Base-by-base conservation (phyloP, 2,113 vertebrate genomes). In the Irena cyanogastra region DNA sequence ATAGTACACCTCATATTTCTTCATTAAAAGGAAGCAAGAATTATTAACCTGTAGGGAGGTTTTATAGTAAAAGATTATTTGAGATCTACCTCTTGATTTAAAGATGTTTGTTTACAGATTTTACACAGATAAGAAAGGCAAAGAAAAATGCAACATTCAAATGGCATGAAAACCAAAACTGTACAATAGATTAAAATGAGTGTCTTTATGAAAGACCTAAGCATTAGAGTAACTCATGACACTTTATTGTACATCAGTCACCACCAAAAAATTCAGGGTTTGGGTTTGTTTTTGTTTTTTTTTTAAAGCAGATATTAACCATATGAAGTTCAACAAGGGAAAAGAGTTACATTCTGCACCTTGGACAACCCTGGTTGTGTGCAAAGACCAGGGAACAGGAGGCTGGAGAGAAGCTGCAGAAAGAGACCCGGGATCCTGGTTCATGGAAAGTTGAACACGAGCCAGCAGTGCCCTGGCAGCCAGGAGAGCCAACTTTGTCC, bases 401-500 rank as follows among this genome's bases (percentile, higher is more conserved):
- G 6, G 12, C 22, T 81, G 59, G 31, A 50, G 44, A 33, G 22
- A 8, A 44, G 22, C 31, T 49, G 44, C 15, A 37, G 18, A 27
- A 49, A n/a, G n/a, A n/a, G n/a, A n/a, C 17, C 30, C 42, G 20
- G 30, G 9, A 3, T 33, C 59, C 66, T 57, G 52, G 52, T 6
- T 0, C 0, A 0, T 33, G 50, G 18, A 3, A 42, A 70, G 47
- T 0, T 39, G n/a, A 17, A 37, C 1, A 1, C 3, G 72, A 60
- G 33, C 0, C 45, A 77, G 71, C 71, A 59, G 26, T 27, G 53
- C 44, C 66, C 59, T 33, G 37, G 66, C 41, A 80, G 65, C 26
- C 59, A 81, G 68, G 59, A 65, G 42, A 15, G 37, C 20, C 42
- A 56, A 0, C 2, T 3, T 0, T 74, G 52, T 16, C 18, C 66